Evolutionary conservation across 2,888 invertebrate genomes (phyloP).

Genomic region (Heterodera filipjevi): DNA sequence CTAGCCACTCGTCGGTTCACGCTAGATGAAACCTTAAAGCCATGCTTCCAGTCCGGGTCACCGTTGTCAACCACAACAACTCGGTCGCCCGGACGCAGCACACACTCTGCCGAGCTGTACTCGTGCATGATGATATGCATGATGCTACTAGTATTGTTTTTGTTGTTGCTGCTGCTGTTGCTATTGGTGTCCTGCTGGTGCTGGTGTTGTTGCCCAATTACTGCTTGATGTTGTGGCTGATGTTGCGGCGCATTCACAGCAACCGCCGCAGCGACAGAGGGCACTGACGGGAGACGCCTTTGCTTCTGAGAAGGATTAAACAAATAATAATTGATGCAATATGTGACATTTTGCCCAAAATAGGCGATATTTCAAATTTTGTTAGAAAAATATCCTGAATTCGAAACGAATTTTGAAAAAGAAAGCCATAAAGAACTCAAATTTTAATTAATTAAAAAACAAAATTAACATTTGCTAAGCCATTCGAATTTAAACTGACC

Average conservation of each 20-base stretch:
- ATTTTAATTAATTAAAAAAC: no score
- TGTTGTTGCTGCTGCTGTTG: no score
- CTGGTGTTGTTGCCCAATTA: background rate
- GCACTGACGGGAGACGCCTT: conserved; percentile 29
- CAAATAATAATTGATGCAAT: background rate
- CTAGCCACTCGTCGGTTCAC: no score
- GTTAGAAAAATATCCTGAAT: no score
- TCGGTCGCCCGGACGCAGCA: conserved; percentile 57
- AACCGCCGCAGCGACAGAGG: background rate
- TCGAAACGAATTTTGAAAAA: no score
- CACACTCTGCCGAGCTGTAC: conserved; percentile 43
- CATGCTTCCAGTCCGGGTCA: conserved; percentile 64
- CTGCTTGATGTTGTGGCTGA: conserved; percentile 20
- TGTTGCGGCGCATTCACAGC: no score
- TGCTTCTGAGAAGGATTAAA: background rate
- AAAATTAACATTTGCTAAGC: no score
- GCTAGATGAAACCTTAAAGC: conserved; percentile 48
- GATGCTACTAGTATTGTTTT: background rate
- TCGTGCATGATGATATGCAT: conserved; percentile 60
- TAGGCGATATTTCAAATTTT: no score
- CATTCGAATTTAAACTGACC: no score
- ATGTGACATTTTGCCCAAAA: no score
- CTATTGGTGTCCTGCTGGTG: no score
- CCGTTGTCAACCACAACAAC: conserved; percentile 62
- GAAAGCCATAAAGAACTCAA: no score